These are phyloP conservation scores for Phoxinus dragarum DNA, from an alignment of 2,797 vertebrate species.

Conservation along the genomic window DNA sequence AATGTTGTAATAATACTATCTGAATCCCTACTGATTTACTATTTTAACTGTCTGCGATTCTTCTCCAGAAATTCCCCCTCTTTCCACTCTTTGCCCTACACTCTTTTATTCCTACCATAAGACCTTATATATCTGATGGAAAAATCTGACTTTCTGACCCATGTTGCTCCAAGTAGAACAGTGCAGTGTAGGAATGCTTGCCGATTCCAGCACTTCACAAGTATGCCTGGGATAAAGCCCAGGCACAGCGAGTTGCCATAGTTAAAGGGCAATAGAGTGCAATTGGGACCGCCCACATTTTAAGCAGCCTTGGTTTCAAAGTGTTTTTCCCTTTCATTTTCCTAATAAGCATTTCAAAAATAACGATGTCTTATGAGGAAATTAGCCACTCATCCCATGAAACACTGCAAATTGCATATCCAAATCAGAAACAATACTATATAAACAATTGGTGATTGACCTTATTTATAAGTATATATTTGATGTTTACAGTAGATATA, in stretches of 20 bases:
- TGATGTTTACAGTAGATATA: background rate
- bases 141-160: constrained; percentile 63
- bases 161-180: constrained; percentile 31
- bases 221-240: constrained; percentile 50
- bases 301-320: background rate
- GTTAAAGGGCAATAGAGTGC: background rate
- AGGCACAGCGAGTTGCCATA: constrained; percentile 17
- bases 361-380: background rate
- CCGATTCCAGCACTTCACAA: constrained; percentile 39
- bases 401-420: background rate
- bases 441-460: background rate
- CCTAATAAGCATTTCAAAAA: background rate
- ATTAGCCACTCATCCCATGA: background rate
- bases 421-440: background rate
- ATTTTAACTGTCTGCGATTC: background rate
- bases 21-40: background rate
- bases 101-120: constrained; percentile 6
- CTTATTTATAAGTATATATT: background rate
- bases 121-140: constrained; percentile 56
- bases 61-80: background rate
- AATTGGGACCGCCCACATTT: background rate
- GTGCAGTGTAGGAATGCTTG: constrained; percentile 60
- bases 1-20: background rate
- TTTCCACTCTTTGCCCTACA: background rate
- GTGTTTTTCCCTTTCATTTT: background rate